Conservation (phyloP, 2,888 invertebrate genomes). For the Melieria omissa region DNA sequence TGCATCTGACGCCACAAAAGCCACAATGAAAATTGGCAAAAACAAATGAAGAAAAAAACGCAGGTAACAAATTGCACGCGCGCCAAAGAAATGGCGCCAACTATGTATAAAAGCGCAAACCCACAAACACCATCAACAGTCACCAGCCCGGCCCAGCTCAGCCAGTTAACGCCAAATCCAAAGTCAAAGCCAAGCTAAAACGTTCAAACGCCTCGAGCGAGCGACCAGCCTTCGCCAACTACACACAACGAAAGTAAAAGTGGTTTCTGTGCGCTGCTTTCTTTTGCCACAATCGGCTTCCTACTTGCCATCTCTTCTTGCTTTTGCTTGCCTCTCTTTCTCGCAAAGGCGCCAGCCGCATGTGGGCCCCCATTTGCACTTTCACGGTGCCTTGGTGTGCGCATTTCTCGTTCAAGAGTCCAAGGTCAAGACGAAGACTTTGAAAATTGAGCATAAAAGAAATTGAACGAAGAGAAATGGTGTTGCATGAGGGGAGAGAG, state of each 20-base stretch:
- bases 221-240: too few relatives aligned
- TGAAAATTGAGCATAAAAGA: slow-evolving; percentile 49
- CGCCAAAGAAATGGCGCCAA: too few relatives aligned
- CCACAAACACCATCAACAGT: too few relatives aligned
- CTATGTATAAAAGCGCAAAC: too few relatives aligned
- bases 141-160: too few relatives aligned
- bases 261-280: slow-evolving; percentile 39
- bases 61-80: too few relatives aligned
- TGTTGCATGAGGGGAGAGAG: slow-evolving; percentile 3
- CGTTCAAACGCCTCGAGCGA: neutral
- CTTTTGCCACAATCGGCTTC: slow-evolving; percentile 31
- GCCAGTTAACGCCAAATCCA: too few relatives aligned
- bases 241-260: slow-evolving; percentile 50
- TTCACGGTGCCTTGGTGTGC: neutral
- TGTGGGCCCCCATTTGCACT: too few relatives aligned
- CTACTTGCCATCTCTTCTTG: slow-evolving; percentile 20
- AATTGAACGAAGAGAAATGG: slow-evolving; percentile 16
- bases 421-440: slow-evolving; percentile 65
- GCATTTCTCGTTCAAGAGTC: slow-evolving; percentile 51
- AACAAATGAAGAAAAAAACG: too few relatives aligned
- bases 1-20: too few relatives aligned
- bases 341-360: neutral
- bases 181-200: neutral
- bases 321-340: slow-evolving; percentile 18
- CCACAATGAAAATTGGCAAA: too few relatives aligned